These are phyloP conservation scores for Flexamia atlantica DNA, from an alignment of 2,888 invertebrate species.

Conservation along the genomic window DNA sequence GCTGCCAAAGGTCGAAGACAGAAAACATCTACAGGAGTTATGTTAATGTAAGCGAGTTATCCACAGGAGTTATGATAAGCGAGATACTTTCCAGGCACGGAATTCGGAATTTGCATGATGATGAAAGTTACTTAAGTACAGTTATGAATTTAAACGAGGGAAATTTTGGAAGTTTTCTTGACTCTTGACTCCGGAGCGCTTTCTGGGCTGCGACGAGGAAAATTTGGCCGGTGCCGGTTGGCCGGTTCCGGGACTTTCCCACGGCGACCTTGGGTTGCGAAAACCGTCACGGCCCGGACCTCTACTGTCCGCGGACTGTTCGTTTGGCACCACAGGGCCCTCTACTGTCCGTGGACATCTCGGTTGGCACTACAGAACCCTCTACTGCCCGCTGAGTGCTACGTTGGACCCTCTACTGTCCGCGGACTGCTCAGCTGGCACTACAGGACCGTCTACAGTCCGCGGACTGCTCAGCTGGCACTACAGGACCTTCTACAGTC, in stretches of 20 bases:
- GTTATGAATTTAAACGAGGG: no score
- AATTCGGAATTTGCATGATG: no score
- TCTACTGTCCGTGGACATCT: not conserved
- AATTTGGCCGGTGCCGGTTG: not conserved
- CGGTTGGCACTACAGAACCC: no score
- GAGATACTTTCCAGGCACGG: no score
- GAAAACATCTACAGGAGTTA: not conserved
- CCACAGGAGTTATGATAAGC: no score
- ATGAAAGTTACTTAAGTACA: no score
- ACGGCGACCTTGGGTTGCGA: slow-evolving; percentile 14
- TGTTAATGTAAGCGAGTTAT: no score
- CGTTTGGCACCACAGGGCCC: not conserved
- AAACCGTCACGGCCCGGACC: not conserved
- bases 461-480: no score
- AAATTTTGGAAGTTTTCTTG: no score
- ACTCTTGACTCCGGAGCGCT: no score
- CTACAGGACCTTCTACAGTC: no score
- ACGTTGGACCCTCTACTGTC: not conserved
- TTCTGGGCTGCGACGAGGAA: not conserved
- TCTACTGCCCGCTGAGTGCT: not conserved
- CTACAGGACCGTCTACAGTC: no score
- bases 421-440: not conserved
- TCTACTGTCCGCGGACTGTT: slow-evolving; percentile 1
- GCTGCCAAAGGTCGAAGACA: not conserved
- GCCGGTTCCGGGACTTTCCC: slow-evolving; percentile 39